A percentile compares a stretch with the other conserved stretches of the same genome.
These are phyloP conservation scores for Ephialtes manifestator DNA, from an alignment of 2,888 invertebrate species.

Conservation along the genomic window DNA sequence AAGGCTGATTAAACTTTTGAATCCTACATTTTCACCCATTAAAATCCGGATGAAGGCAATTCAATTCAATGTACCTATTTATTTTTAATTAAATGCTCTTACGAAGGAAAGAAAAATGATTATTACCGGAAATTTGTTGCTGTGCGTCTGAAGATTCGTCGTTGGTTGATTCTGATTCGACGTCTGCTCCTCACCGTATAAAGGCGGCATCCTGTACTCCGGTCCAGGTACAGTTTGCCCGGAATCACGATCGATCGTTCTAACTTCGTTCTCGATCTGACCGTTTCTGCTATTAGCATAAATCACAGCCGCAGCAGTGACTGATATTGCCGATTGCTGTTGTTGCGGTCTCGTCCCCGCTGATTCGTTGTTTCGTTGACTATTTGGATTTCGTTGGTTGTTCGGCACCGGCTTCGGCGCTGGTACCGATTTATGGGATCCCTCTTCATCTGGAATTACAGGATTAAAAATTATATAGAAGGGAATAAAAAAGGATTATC, in stretches of 20 bases:
- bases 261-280: constrained; percentile 64
- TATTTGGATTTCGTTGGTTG: constrained; percentile 73
- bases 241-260: constrained; percentile 63
- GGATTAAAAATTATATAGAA: not conserved
- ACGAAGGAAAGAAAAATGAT: constrained; percentile 72
- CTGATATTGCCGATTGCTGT: constrained; percentile 48
- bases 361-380: constrained; percentile 57
- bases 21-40: not conserved
- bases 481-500: not conserved
- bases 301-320: constrained; percentile 40
- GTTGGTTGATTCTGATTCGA: constrained; percentile 86
- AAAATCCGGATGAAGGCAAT: constrained; percentile 5
- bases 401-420: constrained; percentile 88
- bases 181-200: constrained; percentile 85
- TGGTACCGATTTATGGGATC: constrained; percentile 88
- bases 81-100: not conserved
- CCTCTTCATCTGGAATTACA: constrained; percentile 87
- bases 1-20: not conserved
- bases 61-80: not conserved
- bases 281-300: constrained; percentile 54
- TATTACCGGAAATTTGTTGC: constrained; percentile 92
- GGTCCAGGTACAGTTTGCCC: constrained; percentile 69
- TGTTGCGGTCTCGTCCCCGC: constrained; percentile 29
- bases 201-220: constrained; percentile 84
- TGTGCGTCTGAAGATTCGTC: constrained; percentile 90